Base-by-base conservation (phyloP, 2,888 invertebrate species). In the Pedicia rivosa region DNA sequence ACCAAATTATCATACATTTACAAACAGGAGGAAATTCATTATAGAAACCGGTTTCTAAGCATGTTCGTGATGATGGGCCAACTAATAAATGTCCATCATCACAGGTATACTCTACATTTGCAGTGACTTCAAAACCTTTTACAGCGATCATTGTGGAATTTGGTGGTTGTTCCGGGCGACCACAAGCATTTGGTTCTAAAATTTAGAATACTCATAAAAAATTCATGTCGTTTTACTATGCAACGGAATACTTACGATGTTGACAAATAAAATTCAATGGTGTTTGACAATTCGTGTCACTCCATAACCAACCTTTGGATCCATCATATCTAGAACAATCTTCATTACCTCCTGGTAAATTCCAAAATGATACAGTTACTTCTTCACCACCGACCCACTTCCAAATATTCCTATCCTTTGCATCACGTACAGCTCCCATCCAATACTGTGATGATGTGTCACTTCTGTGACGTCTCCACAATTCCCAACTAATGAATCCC, bases 291-390 rank as follows among this genome's bases (percentile, higher is more conserved):
- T 87, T 82, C 15, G 88, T 88, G 55, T 88, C 88, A 2, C 86
- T 84, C 91, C 91, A 91, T 1, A 91, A 70, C 90, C 91, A 91
- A 17, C 90, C 90, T 56, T 86, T 87, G 50, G 84, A 81, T 42
- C 91, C 90, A 55, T 91, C 90, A 59, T 84, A 91, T 35, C 87
- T 66, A 2, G 88, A 84, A 55, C 91, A 91, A 49, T 82, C 80
- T 42, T 86, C 84, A 44, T 72, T 72, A 1, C 80, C 81, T 0
- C 81, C 80, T 0, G 86, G 86, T 30, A 81, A 67, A 60, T 86
- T 88, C 91, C 90, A 91, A 63, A 91, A 91, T 0, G 88, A 87
- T 0, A 90, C 80, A 0, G 82, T 77, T 28, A 91, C 78, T 56
- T 88, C 86, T 40, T 82, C 80, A 0, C 88, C 88, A 50, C 74